Evolutionary conservation across 1,140 invertebrate genomes (phyloP), one percentile per base, ranked within the genome.

Genomic region (Lepidurus packardi): DNA sequence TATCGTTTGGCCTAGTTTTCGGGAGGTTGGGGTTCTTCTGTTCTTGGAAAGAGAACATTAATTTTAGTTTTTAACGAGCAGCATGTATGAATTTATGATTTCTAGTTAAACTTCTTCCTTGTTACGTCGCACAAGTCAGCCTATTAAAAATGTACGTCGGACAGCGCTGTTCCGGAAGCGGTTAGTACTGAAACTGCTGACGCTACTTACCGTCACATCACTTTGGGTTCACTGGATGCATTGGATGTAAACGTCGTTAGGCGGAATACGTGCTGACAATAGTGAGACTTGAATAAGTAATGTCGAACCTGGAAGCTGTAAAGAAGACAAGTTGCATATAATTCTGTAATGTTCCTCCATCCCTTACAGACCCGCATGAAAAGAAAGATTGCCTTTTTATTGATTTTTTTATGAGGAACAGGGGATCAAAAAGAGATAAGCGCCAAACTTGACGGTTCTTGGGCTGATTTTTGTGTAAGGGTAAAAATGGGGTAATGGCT

Each of bases 331-430:
- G 53, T 47, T 21, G 21, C 13, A 21, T n/a, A 21, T 65, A 65
- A 65, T 65, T 65, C 3, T 16, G 21, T 21, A 13, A 65, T 21
- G 21, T 7, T 16, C 34, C 21, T 47, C 21, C 13, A 65, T 3
- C 3, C 53, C 13, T 13, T 13, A 65, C 53, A n/a, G 13, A 5
- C 53, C 53, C 53, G 21, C 8, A 21, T 5, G 21, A 21, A 7
- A 21, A 65, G 13, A 65, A 65, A 65, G 53, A n/a, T n/a, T 65
- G 53, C 13, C 16, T n/a, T 65, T 65, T 65, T 65, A 65, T 65
- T 21, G 53, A 65, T 65, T n/a, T 16, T 13, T 65, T 9, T 16
- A 65, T 65, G n/a, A 65, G 53, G 21, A 65, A 65, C 8, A 21
- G 7, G 53, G 13, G 53, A 65, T 65, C 13, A 65, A 21, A 65